Evolutionary conservation across 2,797 vertebrate genomes (phyloP).

Genomic region (Sebastes kiyomatsui): DNA sequence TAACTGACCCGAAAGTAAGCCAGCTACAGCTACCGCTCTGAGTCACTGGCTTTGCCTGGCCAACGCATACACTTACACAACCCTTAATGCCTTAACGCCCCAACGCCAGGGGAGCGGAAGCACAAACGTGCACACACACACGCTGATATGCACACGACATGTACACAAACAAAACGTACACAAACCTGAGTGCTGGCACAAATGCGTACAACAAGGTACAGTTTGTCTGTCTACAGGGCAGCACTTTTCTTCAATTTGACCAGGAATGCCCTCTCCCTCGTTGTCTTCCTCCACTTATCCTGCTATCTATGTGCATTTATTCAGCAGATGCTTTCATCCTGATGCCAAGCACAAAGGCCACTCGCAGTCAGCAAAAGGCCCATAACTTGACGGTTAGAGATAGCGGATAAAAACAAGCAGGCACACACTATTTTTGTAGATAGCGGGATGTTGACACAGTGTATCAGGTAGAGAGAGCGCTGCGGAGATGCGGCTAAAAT

Average conservation of each 20-base stretch:
- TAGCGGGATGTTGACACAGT: slow-evolving; percentile 32
- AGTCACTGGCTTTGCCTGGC: slow-evolving; percentile 74
- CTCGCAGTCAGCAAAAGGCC: slow-evolving; percentile 48
- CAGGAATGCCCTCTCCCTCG: slow-evolving; percentile 18
- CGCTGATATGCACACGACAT: slow-evolving; percentile 13
- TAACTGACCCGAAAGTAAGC: slow-evolving; percentile 84
- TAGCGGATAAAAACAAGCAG: not conserved
- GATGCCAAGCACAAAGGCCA: slow-evolving; percentile 61
- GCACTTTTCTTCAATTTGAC: slow-evolving; percentile 26
- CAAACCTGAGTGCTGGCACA: slow-evolving; percentile 56
- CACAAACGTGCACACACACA: slow-evolving; percentile 19
- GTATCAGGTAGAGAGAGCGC: slow-evolving; percentile 51
- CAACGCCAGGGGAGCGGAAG: slow-evolving; percentile 39
- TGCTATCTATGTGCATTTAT: slow-evolving; percentile 56
- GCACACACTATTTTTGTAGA: slow-evolving; percentile 55
- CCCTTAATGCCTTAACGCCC: slow-evolving; percentile 48
- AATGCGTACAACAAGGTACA: slow-evolving; percentile 22
- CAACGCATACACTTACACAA: slow-evolving; percentile 72
- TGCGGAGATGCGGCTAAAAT: slow-evolving; percentile 60
- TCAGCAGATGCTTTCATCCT: slow-evolving; percentile 60
- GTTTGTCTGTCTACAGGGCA: slow-evolving; percentile 39
- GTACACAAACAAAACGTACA: slow-evolving; percentile 50
- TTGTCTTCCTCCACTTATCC: slow-evolving; percentile 25
- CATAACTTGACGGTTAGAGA: slow-evolving; percentile 34
- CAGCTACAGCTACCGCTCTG: slow-evolving; percentile 74